Conservation (phyloP, 2,113 vertebrate species). For the Sapayoa aenigma region DNA sequence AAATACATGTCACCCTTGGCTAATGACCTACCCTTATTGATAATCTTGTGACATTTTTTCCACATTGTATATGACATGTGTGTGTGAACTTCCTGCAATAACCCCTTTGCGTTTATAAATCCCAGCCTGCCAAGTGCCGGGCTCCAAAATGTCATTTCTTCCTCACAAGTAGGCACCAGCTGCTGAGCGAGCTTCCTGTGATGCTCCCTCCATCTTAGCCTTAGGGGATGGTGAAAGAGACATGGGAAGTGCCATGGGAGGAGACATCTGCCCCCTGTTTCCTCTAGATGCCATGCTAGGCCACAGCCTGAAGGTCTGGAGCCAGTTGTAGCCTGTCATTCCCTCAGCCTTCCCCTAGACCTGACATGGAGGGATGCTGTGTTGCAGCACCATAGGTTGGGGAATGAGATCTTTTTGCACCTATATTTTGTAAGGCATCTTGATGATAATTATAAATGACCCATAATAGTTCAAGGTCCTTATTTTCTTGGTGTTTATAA, state of each 20-base stretch:
- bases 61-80: neutral
- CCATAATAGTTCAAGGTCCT: neutral
- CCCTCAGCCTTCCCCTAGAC: neutral
- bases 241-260: neutral
- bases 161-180: neutral
- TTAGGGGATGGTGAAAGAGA: neutral
- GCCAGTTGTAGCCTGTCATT: neutral
- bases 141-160: neutral
- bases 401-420: neutral
- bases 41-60: conserved; percentile 26
- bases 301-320: neutral
- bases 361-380: neutral
- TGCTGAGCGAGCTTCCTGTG: neutral
- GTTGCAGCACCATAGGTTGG: neutral
- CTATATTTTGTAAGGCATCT: neutral
- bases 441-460: neutral
- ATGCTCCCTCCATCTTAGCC: neutral
- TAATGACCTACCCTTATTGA: neutral
- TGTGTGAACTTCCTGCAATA: neutral
- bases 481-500: neutral
- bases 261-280: neutral
- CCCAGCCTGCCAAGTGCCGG: neutral
- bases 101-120: neutral
- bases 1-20: conserved; percentile 5
- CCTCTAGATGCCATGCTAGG: neutral